Conservation (phyloP, 2,888 invertebrate genomes). For the Leptopilina myrica region DNA sequence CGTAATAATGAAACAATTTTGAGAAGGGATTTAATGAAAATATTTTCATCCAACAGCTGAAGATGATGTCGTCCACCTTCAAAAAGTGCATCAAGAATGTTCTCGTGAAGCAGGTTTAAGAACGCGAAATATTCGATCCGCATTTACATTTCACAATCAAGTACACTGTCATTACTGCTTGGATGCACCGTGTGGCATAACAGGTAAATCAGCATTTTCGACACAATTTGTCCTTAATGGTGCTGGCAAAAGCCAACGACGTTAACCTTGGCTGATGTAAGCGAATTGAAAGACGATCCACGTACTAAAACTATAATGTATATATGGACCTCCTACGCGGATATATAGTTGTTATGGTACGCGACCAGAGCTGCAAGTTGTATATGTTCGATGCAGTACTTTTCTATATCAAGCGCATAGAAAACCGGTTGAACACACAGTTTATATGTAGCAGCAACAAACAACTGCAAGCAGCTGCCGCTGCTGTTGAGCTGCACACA, state of each 20-base stretch:
- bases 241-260: neutral
- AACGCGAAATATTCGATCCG: conserved; percentile 12
- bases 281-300: conserved; percentile 1
- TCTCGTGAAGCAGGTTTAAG: conserved; percentile 24
- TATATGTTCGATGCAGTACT: neutral
- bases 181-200: conserved; percentile 12
- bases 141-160: conserved; percentile 37
- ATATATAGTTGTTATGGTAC: conserved; percentile 28
- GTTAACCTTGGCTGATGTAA: conserved; percentile 21
- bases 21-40: too few species aligned
- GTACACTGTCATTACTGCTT: conserved; percentile 32
- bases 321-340: conserved; percentile 35
- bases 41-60: too few species aligned
- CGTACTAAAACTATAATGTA: conserved; percentile 4
- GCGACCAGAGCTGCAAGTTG: conserved; percentile 17
- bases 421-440: conserved; percentile 25
- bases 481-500: conserved; percentile 15
- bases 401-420: conserved; percentile 14
- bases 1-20: too few species aligned
- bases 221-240: conserved; percentile 33
- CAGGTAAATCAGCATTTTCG: conserved; percentile 35
- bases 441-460: conserved; percentile 13
- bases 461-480: conserved; percentile 16
- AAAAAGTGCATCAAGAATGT: conserved; percentile 8
- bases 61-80: conserved; percentile 26